phyloP scores from a whole-genome alignment of 2,797 vertebrate species.

The Anguilla pacifica region DNA sequence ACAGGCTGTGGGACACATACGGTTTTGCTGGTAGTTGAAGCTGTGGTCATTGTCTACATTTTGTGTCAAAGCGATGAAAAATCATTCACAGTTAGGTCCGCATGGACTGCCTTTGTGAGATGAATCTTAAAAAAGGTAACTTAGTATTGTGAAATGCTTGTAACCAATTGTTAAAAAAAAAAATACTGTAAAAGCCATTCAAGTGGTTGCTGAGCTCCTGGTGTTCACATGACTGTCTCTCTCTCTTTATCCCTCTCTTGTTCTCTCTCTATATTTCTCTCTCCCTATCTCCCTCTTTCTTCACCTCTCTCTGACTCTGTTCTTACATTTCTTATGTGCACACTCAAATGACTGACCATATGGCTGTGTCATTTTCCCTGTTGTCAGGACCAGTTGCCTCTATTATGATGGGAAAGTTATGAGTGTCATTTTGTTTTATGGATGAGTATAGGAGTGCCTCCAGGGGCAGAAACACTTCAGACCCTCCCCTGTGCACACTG shows the following conservation, averaged over 20 bases:
- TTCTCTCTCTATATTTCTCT: not conserved
- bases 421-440: not conserved
- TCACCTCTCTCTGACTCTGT: slow-evolving; percentile 2
- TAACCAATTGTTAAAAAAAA: no score
- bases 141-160: no score
- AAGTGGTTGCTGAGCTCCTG: not conserved
- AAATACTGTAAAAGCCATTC: not conserved
- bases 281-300: no score
- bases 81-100: no score
- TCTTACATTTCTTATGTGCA: not conserved
- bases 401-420: not conserved
- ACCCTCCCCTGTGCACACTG: not conserved
- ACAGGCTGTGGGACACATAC: no score
- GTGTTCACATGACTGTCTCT: not conserved
- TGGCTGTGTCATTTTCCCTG: not conserved
- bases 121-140: no score
- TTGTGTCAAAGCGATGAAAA: no score
- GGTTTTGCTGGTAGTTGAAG: no score
- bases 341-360: not conserved
- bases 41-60: no score
- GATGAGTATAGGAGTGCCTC: not conserved
- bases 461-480: not conserved
- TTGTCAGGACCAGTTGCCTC: not conserved
- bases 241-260: not conserved
- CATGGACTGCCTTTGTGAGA: no score